These are phyloP conservation scores for Eugnorisma glareosa DNA, from an alignment of 2,888 invertebrate species.

Conservation along the genomic window DNA sequence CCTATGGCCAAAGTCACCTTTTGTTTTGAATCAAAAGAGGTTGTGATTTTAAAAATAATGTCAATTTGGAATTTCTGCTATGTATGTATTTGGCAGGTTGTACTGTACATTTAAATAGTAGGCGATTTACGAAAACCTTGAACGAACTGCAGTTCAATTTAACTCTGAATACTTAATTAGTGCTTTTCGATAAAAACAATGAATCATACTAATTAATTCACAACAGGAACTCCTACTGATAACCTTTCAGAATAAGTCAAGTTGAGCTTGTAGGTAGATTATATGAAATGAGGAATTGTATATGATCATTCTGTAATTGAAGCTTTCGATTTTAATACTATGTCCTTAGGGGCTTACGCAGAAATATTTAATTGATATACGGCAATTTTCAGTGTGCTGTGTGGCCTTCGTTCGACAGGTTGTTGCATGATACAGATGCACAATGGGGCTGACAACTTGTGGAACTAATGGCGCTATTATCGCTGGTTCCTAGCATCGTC, in stretches of 20 bases:
- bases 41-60: background rate
- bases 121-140: constrained; percentile 15
- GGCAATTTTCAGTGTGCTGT: constrained; percentile 17
- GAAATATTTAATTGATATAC: constrained; percentile 25
- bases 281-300: constrained; percentile 52
- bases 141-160: constrained; percentile 26
- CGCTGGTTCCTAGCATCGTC: too few species aligned
- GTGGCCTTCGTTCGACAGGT: constrained; percentile 14
- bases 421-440: background rate
- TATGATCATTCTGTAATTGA: constrained; percentile 49
- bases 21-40: background rate
- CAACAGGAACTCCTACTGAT: constrained; percentile 50
- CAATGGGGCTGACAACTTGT: too few species aligned
- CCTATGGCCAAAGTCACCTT: background rate
- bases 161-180: constrained; percentile 43
- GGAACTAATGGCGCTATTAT: too few species aligned
- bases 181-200: constrained; percentile 54
- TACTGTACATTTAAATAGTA: background rate
- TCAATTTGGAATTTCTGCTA: background rate
- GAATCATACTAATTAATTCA: constrained; percentile 58
- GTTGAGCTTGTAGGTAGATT: constrained; percentile 54
- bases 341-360: constrained; percentile 29
- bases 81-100: background rate
- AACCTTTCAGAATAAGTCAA: constrained; percentile 62
- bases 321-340: constrained; percentile 42